Percentiles rank a stretch among this genome's conserved stretches.
Conservation (phyloP, 2,113 vertebrate genomes). For the Tragelaphus buxtoni region DNA sequence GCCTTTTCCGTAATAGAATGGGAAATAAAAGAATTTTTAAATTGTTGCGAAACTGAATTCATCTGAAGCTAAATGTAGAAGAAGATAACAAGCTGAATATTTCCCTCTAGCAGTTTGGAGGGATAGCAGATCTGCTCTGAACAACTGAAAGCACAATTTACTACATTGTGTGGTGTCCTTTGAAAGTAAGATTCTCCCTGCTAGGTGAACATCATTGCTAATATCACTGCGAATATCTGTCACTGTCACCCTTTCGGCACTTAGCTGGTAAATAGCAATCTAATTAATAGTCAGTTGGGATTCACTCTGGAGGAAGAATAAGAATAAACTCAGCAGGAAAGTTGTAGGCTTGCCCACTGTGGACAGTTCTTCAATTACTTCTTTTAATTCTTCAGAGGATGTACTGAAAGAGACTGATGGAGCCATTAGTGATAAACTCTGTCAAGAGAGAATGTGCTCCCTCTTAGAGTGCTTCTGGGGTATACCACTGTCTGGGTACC, state of each 20-base stretch:
- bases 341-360: background rate
- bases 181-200: slow-evolving; percentile 8
- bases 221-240: background rate
- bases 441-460: background rate
- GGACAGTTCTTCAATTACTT: slow-evolving; percentile 1
- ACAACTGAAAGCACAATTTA: background rate
- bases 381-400: background rate
- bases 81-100: background rate
- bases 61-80: background rate
- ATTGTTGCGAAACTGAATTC: background rate
- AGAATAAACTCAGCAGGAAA: slow-evolving; percentile 25
- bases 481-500: background rate
- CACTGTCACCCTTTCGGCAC: background rate
- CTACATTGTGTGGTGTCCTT: background rate
- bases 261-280: background rate
- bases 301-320: background rate
- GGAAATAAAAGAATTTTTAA: slow-evolving; percentile 12
- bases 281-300: slow-evolving; percentile 23
- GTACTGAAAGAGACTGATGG: background rate
- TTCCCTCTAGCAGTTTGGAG: background rate
- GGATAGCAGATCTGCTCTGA: background rate
- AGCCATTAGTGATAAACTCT: background rate
- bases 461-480: background rate
- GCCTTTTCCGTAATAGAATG: background rate
- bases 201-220: background rate